Conservation (phyloP, 2,797 vertebrate genomes). For the Lacerta bilineata region DNA sequence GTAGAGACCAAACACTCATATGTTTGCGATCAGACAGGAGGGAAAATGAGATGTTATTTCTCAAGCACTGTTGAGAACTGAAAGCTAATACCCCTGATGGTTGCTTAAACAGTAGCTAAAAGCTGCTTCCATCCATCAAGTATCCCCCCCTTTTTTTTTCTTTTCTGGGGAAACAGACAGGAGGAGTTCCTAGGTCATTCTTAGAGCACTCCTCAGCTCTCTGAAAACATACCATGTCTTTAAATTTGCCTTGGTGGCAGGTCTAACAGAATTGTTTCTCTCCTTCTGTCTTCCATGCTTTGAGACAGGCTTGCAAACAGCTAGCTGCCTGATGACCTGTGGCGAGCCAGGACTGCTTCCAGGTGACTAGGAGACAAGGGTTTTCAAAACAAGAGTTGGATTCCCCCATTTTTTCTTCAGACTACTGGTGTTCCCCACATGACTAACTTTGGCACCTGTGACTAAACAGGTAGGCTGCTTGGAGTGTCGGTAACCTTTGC, state of each 20-base stretch:
- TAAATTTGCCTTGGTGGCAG: too few relatives aligned
- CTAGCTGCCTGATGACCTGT: neutral
- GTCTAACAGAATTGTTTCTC: neutral
- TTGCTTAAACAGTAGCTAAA: conserved; percentile 8
- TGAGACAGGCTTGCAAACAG: too few relatives aligned
- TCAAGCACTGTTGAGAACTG: neutral
- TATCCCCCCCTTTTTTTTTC: neutral
- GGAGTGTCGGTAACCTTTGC: neutral
- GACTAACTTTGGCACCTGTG: neutral
- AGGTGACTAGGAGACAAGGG: neutral
- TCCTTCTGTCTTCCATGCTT: neutral
- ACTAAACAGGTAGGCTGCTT: neutral
- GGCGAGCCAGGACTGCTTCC: neutral
- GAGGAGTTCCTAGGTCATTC: neutral
- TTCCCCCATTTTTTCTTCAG: neutral
- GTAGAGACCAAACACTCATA: neutral
- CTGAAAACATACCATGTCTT: neutral
- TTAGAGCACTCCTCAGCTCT: too few relatives aligned
- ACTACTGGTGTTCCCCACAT: neutral
- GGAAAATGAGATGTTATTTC: conserved; percentile 20
- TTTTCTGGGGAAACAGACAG: neutral
- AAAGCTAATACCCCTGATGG: neutral
- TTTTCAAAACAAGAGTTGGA: neutral
- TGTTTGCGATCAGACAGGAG: neutral
- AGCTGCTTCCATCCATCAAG: neutral